phyloP scores from a whole-genome alignment of 1,140 invertebrate genomes.

The Eubasilissa regina region DNA sequence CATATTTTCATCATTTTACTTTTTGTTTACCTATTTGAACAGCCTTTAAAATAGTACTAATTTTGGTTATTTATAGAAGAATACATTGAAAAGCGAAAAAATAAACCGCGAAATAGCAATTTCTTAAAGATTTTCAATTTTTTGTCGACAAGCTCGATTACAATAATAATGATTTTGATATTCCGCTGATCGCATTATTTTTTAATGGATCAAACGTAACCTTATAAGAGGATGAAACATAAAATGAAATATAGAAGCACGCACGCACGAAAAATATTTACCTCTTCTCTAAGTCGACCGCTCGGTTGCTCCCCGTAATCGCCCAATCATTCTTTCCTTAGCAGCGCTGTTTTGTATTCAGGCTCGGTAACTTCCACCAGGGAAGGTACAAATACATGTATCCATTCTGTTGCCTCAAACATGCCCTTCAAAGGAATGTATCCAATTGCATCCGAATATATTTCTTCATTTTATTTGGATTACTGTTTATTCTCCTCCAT shows the following conservation, averaged over 20 bases:
- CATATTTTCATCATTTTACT: too few relatives aligned
- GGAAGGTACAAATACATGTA: slow-evolving; percentile 23
- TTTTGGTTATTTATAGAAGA: too few relatives aligned
- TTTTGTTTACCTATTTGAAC: too few relatives aligned
- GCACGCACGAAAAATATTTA: slow-evolving; percentile 32
- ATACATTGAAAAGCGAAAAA: too few relatives aligned
- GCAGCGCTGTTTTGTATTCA: slow-evolving; percentile 32
- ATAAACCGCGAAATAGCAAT: too few relatives aligned
- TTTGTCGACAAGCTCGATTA: too few relatives aligned
- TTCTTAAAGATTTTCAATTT: too few relatives aligned
- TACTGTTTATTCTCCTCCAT: too few relatives aligned
- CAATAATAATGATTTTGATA: too few relatives aligned
- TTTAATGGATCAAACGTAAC: too few relatives aligned
- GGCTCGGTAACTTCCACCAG: slow-evolving; percentile 13
- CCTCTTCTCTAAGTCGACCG: background rate
- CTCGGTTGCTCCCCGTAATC: slow-evolving; percentile 26
- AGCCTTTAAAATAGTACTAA: too few relatives aligned
- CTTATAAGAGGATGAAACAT: background rate
- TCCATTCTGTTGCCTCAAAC: background rate
- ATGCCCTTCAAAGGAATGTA: background rate
- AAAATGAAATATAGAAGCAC: slow-evolving; percentile 18
- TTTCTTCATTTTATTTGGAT: slow-evolving; percentile 14
- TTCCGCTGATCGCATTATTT: too few relatives aligned
- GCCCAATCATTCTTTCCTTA: slow-evolving; percentile 37
- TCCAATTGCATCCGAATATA: background rate